Evolutionary conservation across 2,113 vertebrate genomes (phyloP), one percentile per base, ranked within the genome.

Genomic region (Tringa solitaria): DNA sequence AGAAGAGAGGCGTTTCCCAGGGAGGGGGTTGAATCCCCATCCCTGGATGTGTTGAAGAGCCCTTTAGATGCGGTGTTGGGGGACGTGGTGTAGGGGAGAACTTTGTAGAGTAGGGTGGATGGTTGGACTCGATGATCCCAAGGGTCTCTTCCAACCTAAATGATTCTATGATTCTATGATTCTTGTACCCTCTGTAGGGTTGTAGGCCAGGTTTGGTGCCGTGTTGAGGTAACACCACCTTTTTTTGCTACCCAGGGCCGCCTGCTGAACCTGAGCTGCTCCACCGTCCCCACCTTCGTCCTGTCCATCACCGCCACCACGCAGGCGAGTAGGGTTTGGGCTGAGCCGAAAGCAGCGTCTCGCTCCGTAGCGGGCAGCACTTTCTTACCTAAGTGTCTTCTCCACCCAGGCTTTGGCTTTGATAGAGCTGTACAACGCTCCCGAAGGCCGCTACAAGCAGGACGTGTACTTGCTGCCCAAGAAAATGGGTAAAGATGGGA

Each of bases 301-400:
- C 97, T 99, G 59, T 99, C 99, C 53, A 99, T 99, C 98, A 99
- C 99, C 1, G 99, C 99, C 76, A 99, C 99, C 57, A 99, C 99
- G 5, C 99, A 99, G 99, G 99, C 98, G 77, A 96, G 98, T 37
- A n/a, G 84, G 53, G 41, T 6, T 45, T 30, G 74, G 48, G 51
- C 56, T 28, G 67, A 37, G 56, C 56, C 14, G 0, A 17, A 6
- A 12, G 67, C 48, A 9, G 41, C 22, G 0, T 33, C 69, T 81
- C 12, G 6, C 48, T 27, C 43, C 24, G 0, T 3, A 8, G 45
- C 3, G 0, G 23, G 41, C 43, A 20, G 11, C 35, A 8, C 12
- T 51, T 27, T 11, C 82, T 61, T 6, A 32, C 19, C 88, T 24
- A 21, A 26, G 45, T 51, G 68, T 81, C n/a, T 37, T 79, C 56